Conservation (phyloP, 2,888 invertebrate genomes). For the Fissipunctia ypsillon region DNA sequence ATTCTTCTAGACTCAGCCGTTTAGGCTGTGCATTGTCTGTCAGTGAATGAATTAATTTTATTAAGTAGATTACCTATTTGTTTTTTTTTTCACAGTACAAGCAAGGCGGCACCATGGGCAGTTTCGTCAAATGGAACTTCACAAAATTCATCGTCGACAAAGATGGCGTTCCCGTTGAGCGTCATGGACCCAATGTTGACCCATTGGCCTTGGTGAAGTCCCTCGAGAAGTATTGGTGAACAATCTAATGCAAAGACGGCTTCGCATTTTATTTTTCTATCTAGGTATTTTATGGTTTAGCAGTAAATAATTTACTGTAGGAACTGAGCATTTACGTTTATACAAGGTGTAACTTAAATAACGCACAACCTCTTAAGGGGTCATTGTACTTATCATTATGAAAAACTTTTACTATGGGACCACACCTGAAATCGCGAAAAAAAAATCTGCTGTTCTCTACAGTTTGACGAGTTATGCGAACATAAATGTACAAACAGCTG, state of each 20-base stretch:
- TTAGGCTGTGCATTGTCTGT: neutral
- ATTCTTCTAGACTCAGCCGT: no score
- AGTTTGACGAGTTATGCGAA: no score
- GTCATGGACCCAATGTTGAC: conserved; percentile 92
- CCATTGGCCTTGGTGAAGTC: conserved; percentile 88
- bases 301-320: conserved; percentile 12
- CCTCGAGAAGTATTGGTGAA: conserved; percentile 91
- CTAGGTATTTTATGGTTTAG: conserved; percentile 14
- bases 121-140: conserved; percentile 96
- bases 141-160: conserved; percentile 95
- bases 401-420: no score
- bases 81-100: conserved; percentile 79
- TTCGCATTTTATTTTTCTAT: conserved; percentile 42
- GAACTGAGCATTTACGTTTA: conserved; percentile 43
- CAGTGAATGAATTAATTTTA: no score
- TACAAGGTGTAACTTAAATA: no score
- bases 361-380: no score
- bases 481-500: no score
- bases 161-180: conserved; percentile 92
- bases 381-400: no score
- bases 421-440: no score
- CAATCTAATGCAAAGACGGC: conserved; percentile 4
- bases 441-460: no score
- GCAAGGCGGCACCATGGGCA: conserved; percentile 90
- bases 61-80: no score